Evolutionary conservation across 2,888 invertebrate genomes (phyloP).

Genomic region (Zaprionus lineosus): DNA sequence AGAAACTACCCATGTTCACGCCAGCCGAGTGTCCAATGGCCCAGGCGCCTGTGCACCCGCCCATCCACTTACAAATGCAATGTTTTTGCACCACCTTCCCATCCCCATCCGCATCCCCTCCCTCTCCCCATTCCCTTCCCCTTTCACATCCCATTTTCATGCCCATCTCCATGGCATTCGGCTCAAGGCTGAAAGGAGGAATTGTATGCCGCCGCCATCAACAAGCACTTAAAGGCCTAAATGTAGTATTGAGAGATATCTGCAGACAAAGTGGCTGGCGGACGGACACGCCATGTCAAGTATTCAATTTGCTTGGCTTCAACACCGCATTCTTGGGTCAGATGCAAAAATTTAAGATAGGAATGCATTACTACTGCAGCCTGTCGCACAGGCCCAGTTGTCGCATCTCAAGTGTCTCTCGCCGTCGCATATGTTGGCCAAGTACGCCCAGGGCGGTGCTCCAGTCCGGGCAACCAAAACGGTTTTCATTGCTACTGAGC

Average conservation of each 20-base stretch:
- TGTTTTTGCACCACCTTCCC: conserved; percentile 42
- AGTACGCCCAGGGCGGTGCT: conserved; percentile 29
- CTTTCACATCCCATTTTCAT: too few relatives aligned
- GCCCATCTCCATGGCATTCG: too few relatives aligned
- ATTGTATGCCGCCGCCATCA: conserved; percentile 47
- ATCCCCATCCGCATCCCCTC: too few relatives aligned
- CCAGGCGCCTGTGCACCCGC: neutral
- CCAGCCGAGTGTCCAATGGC: too few relatives aligned
- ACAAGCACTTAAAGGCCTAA: conserved; percentile 58
- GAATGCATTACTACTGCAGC: conserved; percentile 14
- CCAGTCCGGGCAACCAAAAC: conserved; percentile 27
- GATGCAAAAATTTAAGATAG: conserved; percentile 29
- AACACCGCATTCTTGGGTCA: conserved; percentile 27
- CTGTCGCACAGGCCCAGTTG: conserved; percentile 8
- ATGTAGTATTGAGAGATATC: conserved; percentile 38
- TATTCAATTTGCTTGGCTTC: conserved; percentile 39
- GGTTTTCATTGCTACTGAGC: conserved; percentile 17
- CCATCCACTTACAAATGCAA: conserved; percentile 41
- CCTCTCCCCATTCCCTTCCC: too few relatives aligned
- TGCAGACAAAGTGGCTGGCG: conserved; percentile 1
- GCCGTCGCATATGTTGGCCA: conserved; percentile 38
- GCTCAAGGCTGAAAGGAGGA: conserved; percentile 51
- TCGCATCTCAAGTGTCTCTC: conserved; percentile 52
- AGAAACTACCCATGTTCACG: too few relatives aligned
- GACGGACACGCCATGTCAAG: conserved; percentile 16